Evolutionary conservation across 1,140 invertebrate genomes (phyloP).

Genomic region (Yoshiicerus persimilis): DNA sequence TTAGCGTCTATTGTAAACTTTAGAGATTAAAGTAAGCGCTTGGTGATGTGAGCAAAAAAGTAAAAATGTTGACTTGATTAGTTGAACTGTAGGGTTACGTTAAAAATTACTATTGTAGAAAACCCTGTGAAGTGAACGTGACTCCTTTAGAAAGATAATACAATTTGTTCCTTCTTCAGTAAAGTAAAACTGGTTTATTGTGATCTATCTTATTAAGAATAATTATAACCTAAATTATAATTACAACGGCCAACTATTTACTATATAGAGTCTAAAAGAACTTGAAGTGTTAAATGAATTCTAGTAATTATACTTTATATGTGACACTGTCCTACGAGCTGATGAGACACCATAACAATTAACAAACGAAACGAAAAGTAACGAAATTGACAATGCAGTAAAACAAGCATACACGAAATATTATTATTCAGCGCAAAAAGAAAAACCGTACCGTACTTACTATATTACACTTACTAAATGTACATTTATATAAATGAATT

Average conservation of each 20-base stretch:
- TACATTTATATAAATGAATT: constrained; percentile 22
- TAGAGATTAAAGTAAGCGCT: neutral
- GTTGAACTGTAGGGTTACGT: neutral
- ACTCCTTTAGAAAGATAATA: no score
- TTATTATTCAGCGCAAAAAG: neutral
- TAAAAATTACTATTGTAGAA: no score
- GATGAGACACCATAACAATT: neutral
- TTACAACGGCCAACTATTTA: constrained; percentile 8
- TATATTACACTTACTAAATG: constrained; percentile 12
- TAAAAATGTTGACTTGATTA: neutral
- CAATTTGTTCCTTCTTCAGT: neutral
- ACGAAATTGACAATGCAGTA: neutral
- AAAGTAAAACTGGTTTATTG: neutral
- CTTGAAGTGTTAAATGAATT: neutral
- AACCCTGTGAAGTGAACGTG: no score
- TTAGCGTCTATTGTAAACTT: neutral
- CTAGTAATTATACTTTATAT: neutral
- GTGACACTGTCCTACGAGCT: neutral
- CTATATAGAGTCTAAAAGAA: neutral
- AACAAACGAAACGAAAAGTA: neutral
- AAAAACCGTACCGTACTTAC: constrained; percentile 16
- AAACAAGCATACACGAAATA: neutral
- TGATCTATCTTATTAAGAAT: neutral
- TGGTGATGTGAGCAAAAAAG: neutral
- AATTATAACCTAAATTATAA: neutral